Conservation (phyloP, 2,888 invertebrate species). For the Nemurella pictetii region DNA sequence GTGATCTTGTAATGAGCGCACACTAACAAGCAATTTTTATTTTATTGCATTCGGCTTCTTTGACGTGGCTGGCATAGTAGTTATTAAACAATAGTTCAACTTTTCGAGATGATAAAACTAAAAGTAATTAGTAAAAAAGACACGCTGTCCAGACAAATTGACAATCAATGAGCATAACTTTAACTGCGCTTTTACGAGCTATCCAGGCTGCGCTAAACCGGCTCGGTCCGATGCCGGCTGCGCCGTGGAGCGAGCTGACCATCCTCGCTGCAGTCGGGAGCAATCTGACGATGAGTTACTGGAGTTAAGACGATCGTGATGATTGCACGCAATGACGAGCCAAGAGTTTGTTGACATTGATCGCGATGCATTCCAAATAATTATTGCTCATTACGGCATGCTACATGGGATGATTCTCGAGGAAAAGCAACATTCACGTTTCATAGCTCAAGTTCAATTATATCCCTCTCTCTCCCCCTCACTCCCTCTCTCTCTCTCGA, state of each 20-base stretch:
- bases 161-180: constrained; percentile 8
- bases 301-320: neutral
- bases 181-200: neutral
- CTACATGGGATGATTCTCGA: neutral
- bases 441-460: neutral
- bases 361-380: constrained; percentile 10
- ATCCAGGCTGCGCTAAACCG: neutral
- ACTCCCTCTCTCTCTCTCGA: neutral
- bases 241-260: neutral
- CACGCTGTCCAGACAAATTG: neutral
- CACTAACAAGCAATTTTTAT: neutral
- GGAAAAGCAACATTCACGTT: neutral
- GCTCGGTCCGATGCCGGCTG: neutral
- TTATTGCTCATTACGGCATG: constrained; percentile 19
- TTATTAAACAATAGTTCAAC: neutral
- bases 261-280: neutral
- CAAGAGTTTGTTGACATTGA: constrained; percentile 7
- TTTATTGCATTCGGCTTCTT: neutral
- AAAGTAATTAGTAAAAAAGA: neutral
- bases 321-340: neutral
- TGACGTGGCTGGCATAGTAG: neutral
- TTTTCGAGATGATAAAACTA: neutral
- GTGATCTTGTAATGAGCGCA: neutral
- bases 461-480: no score
- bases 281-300: neutral